Percentiles rank a stretch among this genome's conserved stretches.
phyloP scores from a whole-genome alignment of 2,113 vertebrate species.

The Thinocorus orbignyianus region DNA sequence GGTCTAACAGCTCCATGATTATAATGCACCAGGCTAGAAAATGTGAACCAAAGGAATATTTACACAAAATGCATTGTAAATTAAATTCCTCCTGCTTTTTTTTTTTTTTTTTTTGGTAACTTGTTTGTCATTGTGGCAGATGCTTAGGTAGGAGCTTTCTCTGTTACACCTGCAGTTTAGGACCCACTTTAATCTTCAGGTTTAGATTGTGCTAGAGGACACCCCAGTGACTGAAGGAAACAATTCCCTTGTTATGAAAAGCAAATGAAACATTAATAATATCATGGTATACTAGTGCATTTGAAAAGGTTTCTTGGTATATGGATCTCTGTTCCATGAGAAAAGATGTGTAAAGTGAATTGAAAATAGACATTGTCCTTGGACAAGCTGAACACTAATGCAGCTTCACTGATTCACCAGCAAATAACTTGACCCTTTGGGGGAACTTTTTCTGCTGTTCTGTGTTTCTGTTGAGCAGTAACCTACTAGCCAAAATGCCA shows the following conservation, averaged over 20 bases:
- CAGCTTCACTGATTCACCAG: background rate
- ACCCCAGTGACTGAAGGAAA: background rate
- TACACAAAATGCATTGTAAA: background rate
- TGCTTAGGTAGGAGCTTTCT: background rate
- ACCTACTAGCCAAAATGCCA: background rate
- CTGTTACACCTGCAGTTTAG: background rate
- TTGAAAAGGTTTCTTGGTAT: background rate
- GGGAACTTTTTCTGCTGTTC: background rate
- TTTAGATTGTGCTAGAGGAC: background rate
- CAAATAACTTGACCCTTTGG: background rate
- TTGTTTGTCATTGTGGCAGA: background rate
- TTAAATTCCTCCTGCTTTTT: background rate
- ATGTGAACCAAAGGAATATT: background rate
- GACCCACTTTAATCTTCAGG: background rate
- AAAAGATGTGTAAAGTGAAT: background rate
- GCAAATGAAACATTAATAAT: background rate
- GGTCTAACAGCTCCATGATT: conserved; percentile 11
- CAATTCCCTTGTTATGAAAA: background rate
- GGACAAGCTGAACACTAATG: background rate
- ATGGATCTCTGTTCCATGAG: background rate
- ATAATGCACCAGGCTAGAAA: background rate
- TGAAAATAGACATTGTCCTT: background rate
- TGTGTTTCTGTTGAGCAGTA: background rate
- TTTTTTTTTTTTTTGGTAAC: background rate
- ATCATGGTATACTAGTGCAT: background rate